Conservation (phyloP, 2,888 invertebrate genomes). For the Drosophila stalkeri region DNA sequence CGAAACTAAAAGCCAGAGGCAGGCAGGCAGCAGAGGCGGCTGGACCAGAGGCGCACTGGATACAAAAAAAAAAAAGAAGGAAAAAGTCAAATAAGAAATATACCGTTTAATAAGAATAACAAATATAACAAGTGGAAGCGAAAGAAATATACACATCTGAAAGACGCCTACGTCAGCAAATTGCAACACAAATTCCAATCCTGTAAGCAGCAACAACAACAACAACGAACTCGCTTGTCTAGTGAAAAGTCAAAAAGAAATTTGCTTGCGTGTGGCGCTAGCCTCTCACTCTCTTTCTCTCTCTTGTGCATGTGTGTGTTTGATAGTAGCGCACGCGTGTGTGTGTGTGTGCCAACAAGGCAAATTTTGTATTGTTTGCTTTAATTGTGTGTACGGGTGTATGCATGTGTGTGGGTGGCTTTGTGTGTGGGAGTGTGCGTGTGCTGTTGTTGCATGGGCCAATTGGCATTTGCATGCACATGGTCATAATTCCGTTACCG, state of each 20-base stretch:
- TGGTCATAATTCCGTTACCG: conserved; percentile 27
- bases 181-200: conserved; percentile 59
- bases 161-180: conserved; percentile 64
- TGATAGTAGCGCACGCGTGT: conserved; percentile 22
- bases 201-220: conserved; percentile 63
- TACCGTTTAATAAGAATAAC: conserved; percentile 12
- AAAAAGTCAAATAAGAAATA: conserved; percentile 6
- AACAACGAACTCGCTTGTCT: conserved; percentile 34
- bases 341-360: conserved; percentile 69
- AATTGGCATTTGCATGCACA: conserved; percentile 55
- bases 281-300: conserved; percentile 20
- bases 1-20: conserved; percentile 56
- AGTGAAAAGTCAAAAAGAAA: conserved; percentile 57
- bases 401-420: conserved; percentile 13
- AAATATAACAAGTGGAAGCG: conserved; percentile 6
- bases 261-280: conserved; percentile 58
- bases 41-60: conserved; percentile 49
- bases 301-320: conserved; percentile 17
- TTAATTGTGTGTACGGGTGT: conserved; percentile 2
- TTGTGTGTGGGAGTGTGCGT: conserved; percentile 22
- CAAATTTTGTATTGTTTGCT: conserved; percentile 51
- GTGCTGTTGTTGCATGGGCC: conserved; percentile 35
- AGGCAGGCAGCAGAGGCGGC: conserved; percentile 66
- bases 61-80: conserved; percentile 2
- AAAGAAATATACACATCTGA: conserved; percentile 13